Evolutionary conservation across 2,888 invertebrate genomes (phyloP).

Genomic region (Plagiodera versicolora): DNA sequence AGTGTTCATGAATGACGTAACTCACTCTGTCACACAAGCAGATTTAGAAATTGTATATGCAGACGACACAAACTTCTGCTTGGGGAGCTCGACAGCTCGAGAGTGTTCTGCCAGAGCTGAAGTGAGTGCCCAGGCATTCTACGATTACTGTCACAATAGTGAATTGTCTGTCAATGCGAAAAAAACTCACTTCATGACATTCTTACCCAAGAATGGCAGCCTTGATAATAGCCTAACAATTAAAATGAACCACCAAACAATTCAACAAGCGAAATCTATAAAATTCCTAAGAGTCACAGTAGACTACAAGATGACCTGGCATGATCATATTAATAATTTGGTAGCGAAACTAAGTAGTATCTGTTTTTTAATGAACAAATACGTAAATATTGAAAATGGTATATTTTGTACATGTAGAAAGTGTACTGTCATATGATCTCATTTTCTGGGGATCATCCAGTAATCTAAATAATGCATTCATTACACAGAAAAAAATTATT

Average conservation of each 20-base stretch:
- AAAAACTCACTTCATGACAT: slow-evolving; percentile 6
- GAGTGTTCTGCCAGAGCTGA: no score
- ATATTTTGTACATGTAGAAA: background rate
- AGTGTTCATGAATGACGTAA: background rate
- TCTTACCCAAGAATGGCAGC: slow-evolving; percentile 1
- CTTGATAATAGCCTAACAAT: background rate
- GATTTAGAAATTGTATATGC: background rate
- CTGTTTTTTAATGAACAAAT: background rate
- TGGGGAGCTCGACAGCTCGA: background rate
- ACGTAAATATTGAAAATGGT: background rate
- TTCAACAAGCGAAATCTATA: background rate
- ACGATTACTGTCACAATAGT: background rate
- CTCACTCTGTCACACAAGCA: background rate
- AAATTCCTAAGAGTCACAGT: background rate
- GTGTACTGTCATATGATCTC: background rate
- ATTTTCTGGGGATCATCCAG: background rate
- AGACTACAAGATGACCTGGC: no score
- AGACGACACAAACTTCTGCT: background rate
- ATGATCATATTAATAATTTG: background rate
- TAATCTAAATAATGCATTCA: background rate
- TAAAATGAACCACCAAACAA: slow-evolving; percentile 1
- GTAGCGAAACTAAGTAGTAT: background rate
- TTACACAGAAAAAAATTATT: background rate
- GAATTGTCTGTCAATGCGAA: background rate
- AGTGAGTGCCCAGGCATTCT: no score